phyloP scores from a whole-genome alignment of 92 coral and sea anemone genomes.

The Umimayanthus chanpuru region DNA sequence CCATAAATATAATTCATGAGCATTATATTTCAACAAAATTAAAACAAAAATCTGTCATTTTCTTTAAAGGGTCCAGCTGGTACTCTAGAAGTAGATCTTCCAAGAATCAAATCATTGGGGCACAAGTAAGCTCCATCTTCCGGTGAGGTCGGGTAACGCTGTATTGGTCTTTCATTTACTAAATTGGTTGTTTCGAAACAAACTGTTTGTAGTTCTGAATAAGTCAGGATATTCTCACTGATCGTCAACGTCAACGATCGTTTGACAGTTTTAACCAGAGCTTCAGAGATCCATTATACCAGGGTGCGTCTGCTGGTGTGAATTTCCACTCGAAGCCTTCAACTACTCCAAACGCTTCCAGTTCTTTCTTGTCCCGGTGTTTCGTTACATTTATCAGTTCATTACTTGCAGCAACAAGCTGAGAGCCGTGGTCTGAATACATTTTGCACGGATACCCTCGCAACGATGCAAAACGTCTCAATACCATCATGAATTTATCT shows the following conservation, averaged over 20 bases:
- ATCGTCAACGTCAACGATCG: constrained; percentile 43
- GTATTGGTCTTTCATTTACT: constrained; percentile 51
- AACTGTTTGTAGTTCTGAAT: constrained; percentile 60
- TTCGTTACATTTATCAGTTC: constrained; percentile 46
- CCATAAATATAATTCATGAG: too few species aligned
- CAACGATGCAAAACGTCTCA: constrained; percentile 32
- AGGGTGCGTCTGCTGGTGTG: constrained; percentile 66
- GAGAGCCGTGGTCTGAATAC: constrained; percentile 59
- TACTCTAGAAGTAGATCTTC: constrained; percentile 53
- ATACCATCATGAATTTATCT: constrained; percentile 40
- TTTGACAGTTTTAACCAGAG: constrained; percentile 60
- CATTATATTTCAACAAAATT: too few species aligned
- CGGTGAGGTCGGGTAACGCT: constrained; percentile 58
- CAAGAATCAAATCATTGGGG: constrained; percentile 61
- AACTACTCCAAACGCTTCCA: constrained; percentile 56
- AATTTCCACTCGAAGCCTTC: constrained; percentile 63
- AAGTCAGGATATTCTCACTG: constrained; percentile 52
- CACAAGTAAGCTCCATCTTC: constrained; percentile 57
- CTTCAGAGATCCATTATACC: constrained; percentile 69
- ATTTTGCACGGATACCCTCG: constrained; percentile 55
- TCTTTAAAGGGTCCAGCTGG: constrained; percentile 61
- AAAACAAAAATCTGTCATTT: too few species aligned
- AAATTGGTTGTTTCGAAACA: constrained; percentile 59
- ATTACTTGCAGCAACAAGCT: constrained; percentile 61
- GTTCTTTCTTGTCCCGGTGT: constrained; percentile 54